A percentile compares a stretch with the other conserved stretches of the same genome.
Conservation (phyloP, 2,888 invertebrate genomes). For the Pinctada fucata region DNA sequence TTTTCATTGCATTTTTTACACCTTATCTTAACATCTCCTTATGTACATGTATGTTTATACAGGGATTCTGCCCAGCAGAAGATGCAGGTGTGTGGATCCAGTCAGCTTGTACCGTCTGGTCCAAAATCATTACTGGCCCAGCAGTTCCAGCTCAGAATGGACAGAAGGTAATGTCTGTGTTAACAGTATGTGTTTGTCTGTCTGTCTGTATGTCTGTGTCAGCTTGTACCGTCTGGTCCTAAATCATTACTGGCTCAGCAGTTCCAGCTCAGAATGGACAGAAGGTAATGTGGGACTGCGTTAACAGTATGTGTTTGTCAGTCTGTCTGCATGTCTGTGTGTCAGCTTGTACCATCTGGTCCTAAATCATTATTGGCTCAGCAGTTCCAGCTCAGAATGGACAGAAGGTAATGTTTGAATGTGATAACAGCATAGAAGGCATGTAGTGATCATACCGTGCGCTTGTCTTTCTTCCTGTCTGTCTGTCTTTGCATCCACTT, state of each 20-base stretch:
- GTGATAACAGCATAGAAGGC: background rate
- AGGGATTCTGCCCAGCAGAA: constrained; percentile 95
- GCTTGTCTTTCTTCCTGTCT: no score
- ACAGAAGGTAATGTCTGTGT: constrained; percentile 75
- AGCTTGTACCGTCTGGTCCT: constrained; percentile 84
- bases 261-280: constrained; percentile 88
- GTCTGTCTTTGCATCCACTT: constrained; percentile 89
- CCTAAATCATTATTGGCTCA: constrained; percentile 90
- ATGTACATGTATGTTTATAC: constrained; percentile 15
- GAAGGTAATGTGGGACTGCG: constrained; percentile 53
- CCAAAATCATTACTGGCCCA: constrained; percentile 90
- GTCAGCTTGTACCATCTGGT: constrained; percentile 86
- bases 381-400: constrained; percentile 89
- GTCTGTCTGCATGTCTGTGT: no score
- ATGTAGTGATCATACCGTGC: no score
- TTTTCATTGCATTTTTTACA: no score
- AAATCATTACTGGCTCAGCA: constrained; percentile 92
- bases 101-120: constrained; percentile 86
- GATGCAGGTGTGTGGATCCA: constrained; percentile 93
- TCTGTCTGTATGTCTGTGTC: constrained; percentile 76
- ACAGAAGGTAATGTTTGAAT: constrained; percentile 76
- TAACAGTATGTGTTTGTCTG: no score
- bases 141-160: constrained; percentile 89
- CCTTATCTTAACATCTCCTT: no score
- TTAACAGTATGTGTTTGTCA: no score